Evolutionary conservation across 2,797 vertebrate genomes (phyloP).

Genomic region (Aphelocoma californica): DNA sequence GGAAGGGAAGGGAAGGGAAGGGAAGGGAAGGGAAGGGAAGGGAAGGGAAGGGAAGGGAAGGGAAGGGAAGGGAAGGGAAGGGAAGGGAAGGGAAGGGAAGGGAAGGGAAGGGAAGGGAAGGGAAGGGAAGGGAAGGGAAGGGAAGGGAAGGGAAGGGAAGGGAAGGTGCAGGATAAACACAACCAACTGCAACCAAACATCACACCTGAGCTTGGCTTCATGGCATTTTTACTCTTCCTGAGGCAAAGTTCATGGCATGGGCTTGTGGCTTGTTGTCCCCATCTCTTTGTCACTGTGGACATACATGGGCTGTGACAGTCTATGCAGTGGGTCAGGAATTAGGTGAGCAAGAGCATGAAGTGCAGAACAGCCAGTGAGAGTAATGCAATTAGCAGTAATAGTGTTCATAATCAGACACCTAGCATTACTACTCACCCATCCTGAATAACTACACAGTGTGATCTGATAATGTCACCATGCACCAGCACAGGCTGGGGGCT

Average conservation of each 20-base stretch:
- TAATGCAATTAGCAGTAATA: not conserved
- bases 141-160: not conserved
- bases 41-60: not conserved
- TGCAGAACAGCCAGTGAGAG: not conserved
- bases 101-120: not conserved
- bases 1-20: not conserved
- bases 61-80: not conserved
- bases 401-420: not conserved
- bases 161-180: not conserved
- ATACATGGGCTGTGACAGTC: not conserved
- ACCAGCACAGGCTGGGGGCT: not conserved
- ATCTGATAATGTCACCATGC: not conserved
- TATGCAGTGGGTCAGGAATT: not conserved
- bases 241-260: not conserved
- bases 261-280: not conserved
- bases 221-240: not conserved
- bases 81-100: not conserved
- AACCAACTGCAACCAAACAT: not conserved
- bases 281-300: not conserved
- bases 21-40: not conserved
- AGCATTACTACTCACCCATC: not conserved
- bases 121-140: not conserved
- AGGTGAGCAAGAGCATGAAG: not conserved
- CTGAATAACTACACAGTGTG: not conserved
- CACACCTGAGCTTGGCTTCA: not conserved